A percentile compares a stretch with the other conserved stretches of the same genome.
phyloP scores from a whole-genome alignment of 2,797 vertebrate species.

The Smutsia gigantea region DNA sequence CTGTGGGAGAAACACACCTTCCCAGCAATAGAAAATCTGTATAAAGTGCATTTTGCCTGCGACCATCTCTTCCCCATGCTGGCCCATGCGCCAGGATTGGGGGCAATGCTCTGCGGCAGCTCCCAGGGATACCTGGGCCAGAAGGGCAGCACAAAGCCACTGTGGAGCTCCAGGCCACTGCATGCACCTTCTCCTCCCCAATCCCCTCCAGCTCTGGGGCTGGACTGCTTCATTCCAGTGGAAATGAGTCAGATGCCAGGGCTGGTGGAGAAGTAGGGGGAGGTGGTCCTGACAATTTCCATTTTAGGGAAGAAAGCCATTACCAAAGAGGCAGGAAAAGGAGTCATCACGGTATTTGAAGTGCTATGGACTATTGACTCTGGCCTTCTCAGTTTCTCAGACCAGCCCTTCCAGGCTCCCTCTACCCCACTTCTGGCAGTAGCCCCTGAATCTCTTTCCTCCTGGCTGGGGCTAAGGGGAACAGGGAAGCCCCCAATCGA shows the following conservation, averaged over 20 bases:
- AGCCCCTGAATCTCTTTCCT: background rate
- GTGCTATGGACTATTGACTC: background rate
- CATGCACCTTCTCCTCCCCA: background rate
- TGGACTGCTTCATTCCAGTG: background rate
- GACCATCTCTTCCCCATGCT: constrained; percentile 26
- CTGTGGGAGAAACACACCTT: constrained; percentile 77
- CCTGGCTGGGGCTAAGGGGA: background rate
- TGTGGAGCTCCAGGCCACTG: background rate
- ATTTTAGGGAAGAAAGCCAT: background rate
- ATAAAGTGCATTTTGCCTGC: constrained; percentile 81
- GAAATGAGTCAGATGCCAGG: background rate
- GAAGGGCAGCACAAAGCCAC: background rate
- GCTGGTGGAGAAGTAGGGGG: background rate
- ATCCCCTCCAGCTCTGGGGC: background rate
- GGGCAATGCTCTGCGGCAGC: constrained; percentile 57
- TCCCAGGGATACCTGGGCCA: constrained; percentile 25
- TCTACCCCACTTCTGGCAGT: too few species aligned
- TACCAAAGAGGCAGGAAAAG: background rate
- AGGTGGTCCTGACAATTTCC: background rate
- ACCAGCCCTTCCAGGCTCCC: background rate
- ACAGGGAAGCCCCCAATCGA: background rate
- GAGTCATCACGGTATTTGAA: background rate
- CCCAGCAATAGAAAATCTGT: constrained; percentile 74
- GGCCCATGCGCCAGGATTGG: constrained; percentile 36
- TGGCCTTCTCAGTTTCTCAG: background rate